phyloP scores from a whole-genome alignment of 2,888 invertebrate genomes.

The Doris montereyensis region DNA sequence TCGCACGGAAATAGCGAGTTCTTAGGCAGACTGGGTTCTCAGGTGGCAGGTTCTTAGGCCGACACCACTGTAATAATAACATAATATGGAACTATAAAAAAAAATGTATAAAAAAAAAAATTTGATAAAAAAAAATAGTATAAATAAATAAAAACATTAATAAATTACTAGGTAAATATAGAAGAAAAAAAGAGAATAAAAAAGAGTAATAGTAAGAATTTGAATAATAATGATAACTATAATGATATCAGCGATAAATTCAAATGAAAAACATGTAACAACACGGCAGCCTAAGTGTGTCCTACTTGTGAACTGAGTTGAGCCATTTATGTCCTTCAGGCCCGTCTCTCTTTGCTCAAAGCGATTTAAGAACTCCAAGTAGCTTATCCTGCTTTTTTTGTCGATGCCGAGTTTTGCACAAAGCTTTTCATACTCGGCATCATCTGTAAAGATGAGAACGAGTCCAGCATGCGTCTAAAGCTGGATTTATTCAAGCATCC shows the following conservation, averaged over 20 bases:
- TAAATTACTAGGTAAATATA: not conserved
- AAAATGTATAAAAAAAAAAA: too few relatives aligned
- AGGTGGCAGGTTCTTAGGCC: too few relatives aligned
- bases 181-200: too few relatives aligned
- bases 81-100: too few relatives aligned
- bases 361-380: constrained; percentile 65
- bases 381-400: constrained; percentile 59
- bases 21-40: too few relatives aligned
- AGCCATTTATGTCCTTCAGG: constrained; percentile 71
- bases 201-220: too few relatives aligned
- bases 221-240: too few relatives aligned
- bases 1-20: too few relatives aligned
- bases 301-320: constrained; percentile 67
- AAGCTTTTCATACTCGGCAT: constrained; percentile 66
- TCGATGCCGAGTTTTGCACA: constrained; percentile 63
- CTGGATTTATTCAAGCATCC: constrained; percentile 64
- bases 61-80: too few relatives aligned
- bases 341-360: constrained; percentile 69
- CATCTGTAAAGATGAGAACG: constrained; percentile 66
- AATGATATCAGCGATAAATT: too few relatives aligned
- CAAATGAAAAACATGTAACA: not conserved
- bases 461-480: constrained; percentile 67
- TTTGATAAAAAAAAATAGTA: not conserved
- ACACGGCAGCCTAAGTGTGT: not conserved
- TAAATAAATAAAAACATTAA: not conserved